Evolutionary conservation across 2,888 invertebrate species (phyloP), one percentile per base, ranked within the genome.

Genomic region (Pharmacophagus antenor): DNA sequence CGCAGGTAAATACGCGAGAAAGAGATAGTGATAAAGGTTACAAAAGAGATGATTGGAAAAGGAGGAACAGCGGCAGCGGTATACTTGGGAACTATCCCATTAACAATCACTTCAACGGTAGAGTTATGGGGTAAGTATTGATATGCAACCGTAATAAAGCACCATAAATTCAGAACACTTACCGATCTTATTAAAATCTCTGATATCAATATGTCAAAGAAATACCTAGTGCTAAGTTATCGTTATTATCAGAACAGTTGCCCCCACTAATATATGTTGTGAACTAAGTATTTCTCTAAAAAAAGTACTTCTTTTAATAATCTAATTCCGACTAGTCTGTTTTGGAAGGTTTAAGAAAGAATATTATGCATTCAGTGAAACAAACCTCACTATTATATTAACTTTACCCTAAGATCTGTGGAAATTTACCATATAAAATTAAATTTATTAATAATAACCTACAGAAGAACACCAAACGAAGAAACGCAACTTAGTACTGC

Each of bases 21-120:
- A 64, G 63, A 23, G 64, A 69, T 21, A 63, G 55, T 18, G 62
- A 63, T 27, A 53, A 23, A 57, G 21, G 57, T n/a, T 50, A 49
- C 31, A 62, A 59, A 20, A 66, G 70, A 15, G 70, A 74, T 4
- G 75, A 73, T 2, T 74, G 74, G 73, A 67, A 72, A 48, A 65
- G 81, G 10, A 58, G 81, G 54, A 83, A 82, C 44, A 77, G 75
- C 37, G 85, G 85, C 0, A 80, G 71, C 22, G 87, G 88, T 0
- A 71, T 88, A 1, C 64, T 88, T 37, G 88, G 88, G 1, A 82
- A 73, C 60, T 81, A 79, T 44, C 85, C 88, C 0, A 70, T 66
- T 1, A 68, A 65, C n/a, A 71, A 62, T 37, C 52, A 52, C 20
- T 71, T 66, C 31, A 76, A 70, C 37, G 75, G 72, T 0, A 67